These are phyloP conservation scores for Phenacoccus solenopsis DNA, from an alignment of 1,140 invertebrate genomes.

Conservation along the genomic window DNA sequence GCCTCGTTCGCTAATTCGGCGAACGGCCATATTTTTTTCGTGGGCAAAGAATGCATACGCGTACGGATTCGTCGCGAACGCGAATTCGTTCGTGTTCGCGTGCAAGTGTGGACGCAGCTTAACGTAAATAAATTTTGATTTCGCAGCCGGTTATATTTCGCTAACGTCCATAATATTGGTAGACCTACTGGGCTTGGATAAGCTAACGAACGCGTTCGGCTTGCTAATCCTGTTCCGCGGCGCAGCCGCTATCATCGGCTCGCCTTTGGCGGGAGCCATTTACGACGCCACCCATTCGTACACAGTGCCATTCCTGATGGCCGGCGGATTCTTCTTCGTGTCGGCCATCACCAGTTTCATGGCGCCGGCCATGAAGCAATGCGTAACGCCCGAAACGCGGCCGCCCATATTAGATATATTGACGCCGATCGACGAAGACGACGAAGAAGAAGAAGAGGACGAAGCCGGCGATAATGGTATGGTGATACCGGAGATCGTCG, in stretches of 20 bases:
- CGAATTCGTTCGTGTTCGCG: too few species aligned
- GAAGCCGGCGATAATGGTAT: conserved; percentile 38
- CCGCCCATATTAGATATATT: conserved; percentile 53
- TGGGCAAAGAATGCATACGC: too few species aligned
- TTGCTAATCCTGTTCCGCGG: conserved; percentile 89
- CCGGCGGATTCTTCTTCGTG: conserved; percentile 72
- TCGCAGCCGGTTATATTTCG: conserved; percentile 89
- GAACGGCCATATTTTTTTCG: too few species aligned
- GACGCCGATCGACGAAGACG: conserved; percentile 65
- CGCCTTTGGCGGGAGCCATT: conserved; percentile 68
- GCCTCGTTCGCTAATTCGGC: too few species aligned
- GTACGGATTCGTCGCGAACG: too few species aligned
- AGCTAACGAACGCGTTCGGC: conserved; percentile 93
- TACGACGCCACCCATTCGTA: conserved; percentile 78
- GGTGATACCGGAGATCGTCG: conserved; percentile 46
- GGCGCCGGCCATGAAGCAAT: conserved; percentile 57
- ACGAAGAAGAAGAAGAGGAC: conserved; percentile 49
- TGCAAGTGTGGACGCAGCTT: too few species aligned
- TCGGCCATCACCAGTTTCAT: conserved; percentile 74
- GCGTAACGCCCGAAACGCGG: conserved; percentile 36
- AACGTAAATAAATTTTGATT: too few species aligned
- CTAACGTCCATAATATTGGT: conserved; percentile 95
- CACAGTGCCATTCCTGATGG: conserved; percentile 81
- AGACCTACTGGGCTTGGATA: conserved; percentile 86
- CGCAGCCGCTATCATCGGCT: conserved; percentile 73